Evolutionary conservation across 2,888 invertebrate species (phyloP), one percentile per base, ranked within the genome.

Genomic region (Orchestes rusci): DNA sequence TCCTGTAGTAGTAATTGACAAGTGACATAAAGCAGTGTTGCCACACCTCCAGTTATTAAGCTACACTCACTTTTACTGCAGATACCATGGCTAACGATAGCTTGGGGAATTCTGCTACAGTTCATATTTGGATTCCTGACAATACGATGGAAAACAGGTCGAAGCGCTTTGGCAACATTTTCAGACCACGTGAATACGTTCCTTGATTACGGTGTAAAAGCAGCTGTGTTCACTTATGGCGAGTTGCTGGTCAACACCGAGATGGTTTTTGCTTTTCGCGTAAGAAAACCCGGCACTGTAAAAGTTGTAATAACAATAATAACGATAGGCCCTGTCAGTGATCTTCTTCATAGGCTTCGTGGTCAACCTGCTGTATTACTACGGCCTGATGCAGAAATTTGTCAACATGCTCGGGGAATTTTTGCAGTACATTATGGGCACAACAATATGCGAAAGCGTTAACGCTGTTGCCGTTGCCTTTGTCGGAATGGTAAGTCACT

Each of bases 261-360:
- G 51, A 69, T 70, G 45, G 80, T 84, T 12, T 94, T 96, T 63
- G 93, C 91, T 0, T 95, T 96, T 65, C 76, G 83, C 64, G 92
- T 92, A 64, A 73, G 74, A 36, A 37, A 19, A 37, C 10, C n/a
- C n/a, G n/a, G n/a, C n/a, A n/a, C n/a, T n/a, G n/a, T n/a, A n/a
- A n/a, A n/a, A n/a, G n/a, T n/a, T n/a, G n/a, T n/a, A n/a, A n/a
- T n/a, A n/a, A n/a, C n/a, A n/a, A n/a, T n/a, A n/a, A n/a, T n/a
- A n/a, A 12, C n/a, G 68, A 19, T 68, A 87, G 86, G 80, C 81
- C 0, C 72, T 96, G 29, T 85, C 94, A 1, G 89, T 93, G 13
- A 86, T 97, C 40, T 90, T 89, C 70, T 96, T 95, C 77, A 86
- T 97, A 68, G 88, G 91, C 60, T 90, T 94, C 70, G 71, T 86